A percentile compares a stretch with the other conserved stretches of the same genome.
Conservation (phyloP, 2,797 vertebrate species). For the Esox masquinongy region DNA sequence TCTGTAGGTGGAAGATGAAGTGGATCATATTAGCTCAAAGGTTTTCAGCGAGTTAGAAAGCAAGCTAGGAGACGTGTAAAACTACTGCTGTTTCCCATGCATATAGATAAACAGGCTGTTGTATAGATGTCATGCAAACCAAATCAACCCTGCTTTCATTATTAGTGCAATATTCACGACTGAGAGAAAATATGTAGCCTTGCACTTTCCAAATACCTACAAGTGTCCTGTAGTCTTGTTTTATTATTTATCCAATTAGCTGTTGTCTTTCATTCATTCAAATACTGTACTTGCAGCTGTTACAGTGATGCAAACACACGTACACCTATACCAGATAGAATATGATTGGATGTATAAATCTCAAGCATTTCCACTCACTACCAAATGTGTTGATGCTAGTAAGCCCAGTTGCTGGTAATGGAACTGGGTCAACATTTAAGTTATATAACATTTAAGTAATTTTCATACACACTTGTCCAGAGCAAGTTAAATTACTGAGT, state of each 20-base stretch:
- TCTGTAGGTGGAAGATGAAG: conserved; percentile 78
- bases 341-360: too few relatives aligned
- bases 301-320: conserved; percentile 15
- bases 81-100: background rate
- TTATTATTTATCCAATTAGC: background rate
- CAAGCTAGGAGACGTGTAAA: conserved; percentile 71
- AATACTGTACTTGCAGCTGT: conserved; percentile 4
- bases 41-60: conserved; percentile 76
- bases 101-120: background rate
- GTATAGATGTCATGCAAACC: conserved; percentile 16
- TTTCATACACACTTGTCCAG: too few relatives aligned
- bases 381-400: too few relatives aligned
- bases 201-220: conserved; percentile 21
- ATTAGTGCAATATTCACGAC: conserved; percentile 16
- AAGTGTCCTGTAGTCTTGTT: background rate
- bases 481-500: too few relatives aligned
- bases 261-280: background rate
- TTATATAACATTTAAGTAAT: too few relatives aligned
- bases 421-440: too few relatives aligned
- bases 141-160: conserved; percentile 12
- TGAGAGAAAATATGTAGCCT: conserved; percentile 15
- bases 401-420: too few relatives aligned
- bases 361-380: too few relatives aligned
- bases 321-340: background rate
- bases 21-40: conserved; percentile 77